Conservation (phyloP, 2,797 vertebrate species). For the Crypturellus tataupa region DNA sequence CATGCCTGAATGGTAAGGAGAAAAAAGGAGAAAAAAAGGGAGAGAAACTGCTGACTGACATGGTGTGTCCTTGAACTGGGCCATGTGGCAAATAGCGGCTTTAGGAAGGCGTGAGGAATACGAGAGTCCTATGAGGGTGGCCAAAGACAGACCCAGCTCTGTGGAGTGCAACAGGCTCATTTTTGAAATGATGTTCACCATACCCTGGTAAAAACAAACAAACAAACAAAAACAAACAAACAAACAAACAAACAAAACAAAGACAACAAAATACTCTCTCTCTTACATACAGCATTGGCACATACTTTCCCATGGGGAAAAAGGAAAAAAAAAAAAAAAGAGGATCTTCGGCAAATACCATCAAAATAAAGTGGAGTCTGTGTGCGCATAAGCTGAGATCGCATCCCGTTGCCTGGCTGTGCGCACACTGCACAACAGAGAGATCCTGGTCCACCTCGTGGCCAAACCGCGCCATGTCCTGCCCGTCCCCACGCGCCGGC, state of each 20-base stretch:
- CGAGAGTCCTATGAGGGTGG: not conserved
- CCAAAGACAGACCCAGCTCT: not conserved
- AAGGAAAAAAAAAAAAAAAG: not conserved
- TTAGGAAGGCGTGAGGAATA: rapidly evolving
- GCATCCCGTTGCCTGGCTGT: not conserved
- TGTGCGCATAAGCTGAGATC: not conserved
- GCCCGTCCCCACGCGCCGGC: not conserved
- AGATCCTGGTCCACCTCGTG: not conserved
- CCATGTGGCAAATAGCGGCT: rapidly evolving
- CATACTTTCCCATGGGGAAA: too few relatives aligned
- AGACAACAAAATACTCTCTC: too few relatives aligned
- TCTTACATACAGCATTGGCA: not conserved
- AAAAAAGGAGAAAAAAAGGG: not conserved
- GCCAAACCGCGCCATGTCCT: not conserved
- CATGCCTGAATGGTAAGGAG: not conserved
- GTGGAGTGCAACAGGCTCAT: not conserved
- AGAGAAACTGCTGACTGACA: not conserved
- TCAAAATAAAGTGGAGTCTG: not conserved
- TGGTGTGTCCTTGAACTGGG: rapidly evolving
- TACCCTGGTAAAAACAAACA: not conserved
- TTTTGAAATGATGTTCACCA: not conserved
- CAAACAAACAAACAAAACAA: too few relatives aligned
- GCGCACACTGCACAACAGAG: too few relatives aligned
- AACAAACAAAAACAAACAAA: too few relatives aligned
- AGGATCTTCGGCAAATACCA: not conserved